Evolutionary conservation across 2,113 vertebrate genomes (phyloP), one percentile per base, ranked within the genome.

Genomic region (Murina feae): DNA sequence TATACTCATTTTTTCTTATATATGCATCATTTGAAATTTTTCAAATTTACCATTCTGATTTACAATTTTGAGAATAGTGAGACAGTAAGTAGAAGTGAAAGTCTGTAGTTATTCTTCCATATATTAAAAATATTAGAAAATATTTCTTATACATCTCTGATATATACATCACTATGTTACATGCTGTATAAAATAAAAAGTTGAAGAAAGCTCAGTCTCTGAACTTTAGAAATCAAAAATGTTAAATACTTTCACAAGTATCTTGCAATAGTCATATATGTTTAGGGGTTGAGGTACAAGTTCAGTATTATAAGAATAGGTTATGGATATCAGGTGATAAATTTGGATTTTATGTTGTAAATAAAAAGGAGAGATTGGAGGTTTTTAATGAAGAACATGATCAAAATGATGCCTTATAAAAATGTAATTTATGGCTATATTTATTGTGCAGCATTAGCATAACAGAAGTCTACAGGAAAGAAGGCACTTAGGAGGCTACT

Each of bases 91-190:
- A 25, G 11, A 95, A 69, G 71, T 91, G 20, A 18, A 79, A 79
- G 74, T 32, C 1, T 37, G 51, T 51, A 42, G 18, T 51, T 93
- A 76, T 55, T 47, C 12, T 85, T 93, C 37, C 2, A 37, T n/a
- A 58, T 94, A 21, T 69, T 95, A n/a, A n/a, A n/a, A n/a, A n/a
- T 39, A 69, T 89, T 82, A 30, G 72, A 86, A 94, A 84, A 39
- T 69, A 42, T 49, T 55, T 92, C 18, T 86, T 65, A 4, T 75
- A n/a, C 10, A 65, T 81, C 30, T 95, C 21, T 49, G 20, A 66
- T 88, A 10, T 74, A 28, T 12, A 84, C 23, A 37, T 23, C 16
- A 37, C 49, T 82, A 20, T 47, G 7, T 68, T 83, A 55, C 3
- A 0, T 47, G 3, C 17, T 82, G 2, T 76, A 18, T 80, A 28